These are phyloP conservation scores for Cercopithecus mona DNA, from an alignment of 2,113 vertebrate species.

Conservation along the genomic window DNA sequence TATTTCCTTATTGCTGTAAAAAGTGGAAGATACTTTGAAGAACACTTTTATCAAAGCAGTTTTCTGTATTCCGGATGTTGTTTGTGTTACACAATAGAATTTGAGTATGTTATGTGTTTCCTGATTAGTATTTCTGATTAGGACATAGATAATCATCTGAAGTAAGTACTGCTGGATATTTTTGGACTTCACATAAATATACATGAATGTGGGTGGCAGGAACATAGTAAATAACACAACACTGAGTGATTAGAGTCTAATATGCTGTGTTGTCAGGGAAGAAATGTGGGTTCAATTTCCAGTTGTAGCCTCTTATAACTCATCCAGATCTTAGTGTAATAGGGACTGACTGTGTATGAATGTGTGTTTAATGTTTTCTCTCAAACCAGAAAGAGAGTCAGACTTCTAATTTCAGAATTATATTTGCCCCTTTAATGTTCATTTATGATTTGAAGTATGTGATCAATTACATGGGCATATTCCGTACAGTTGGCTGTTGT, in stretches of 20 bases:
- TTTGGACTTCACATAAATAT: constrained; percentile 82
- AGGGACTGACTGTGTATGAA: not conserved
- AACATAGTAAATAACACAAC: constrained; percentile 69
- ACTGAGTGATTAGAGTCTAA: constrained; percentile 47
- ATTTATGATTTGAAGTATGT: not conserved
- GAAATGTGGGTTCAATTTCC: not conserved
- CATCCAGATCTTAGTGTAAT: fast-evolving
- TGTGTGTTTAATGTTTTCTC: not conserved
- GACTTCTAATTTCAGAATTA: constrained; percentile 45
- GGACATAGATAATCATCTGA: constrained; percentile 79
- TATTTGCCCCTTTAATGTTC: not conserved
- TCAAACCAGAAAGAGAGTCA: not conserved
- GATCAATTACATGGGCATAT: constrained; percentile 4
- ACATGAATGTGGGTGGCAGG: constrained; percentile 77
- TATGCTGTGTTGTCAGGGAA: constrained; percentile 27
- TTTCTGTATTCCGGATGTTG: not conserved
- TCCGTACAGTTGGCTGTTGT: not conserved
- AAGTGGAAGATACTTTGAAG: not conserved
- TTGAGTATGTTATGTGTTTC: constrained; percentile 64
- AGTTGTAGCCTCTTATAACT: not conserved
- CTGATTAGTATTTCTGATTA: constrained; percentile 84
- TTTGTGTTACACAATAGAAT: constrained; percentile 67
- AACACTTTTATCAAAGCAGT: constrained; percentile 27
- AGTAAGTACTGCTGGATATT: constrained; percentile 83
- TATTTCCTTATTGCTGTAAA: not conserved